Evolutionary conservation across 92 coral and sea anemone genomes (phyloP), one percentile per base, ranked within the genome.

Genomic region (Paramuricea clavata): DNA sequence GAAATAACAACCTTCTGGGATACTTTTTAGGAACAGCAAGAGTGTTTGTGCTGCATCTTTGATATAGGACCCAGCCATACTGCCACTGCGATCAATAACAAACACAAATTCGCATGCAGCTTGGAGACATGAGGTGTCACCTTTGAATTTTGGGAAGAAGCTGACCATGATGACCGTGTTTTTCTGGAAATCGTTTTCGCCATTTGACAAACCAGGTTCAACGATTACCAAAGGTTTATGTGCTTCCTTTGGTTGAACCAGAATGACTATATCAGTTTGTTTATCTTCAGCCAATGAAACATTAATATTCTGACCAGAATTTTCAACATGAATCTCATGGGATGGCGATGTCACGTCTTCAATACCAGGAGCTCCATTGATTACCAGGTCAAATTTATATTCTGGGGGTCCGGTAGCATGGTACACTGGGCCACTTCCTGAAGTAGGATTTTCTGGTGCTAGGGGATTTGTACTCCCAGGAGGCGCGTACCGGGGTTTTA

Each of bases 61-160:
- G 54, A 85, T 93, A 22, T 87, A 72, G 33, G 81, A 61, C 0
- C 94, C 97, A 17, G 57, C 8, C 97, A 95, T 95, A 68, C 98
- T 95, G 31, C 95, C 98, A 83, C 98, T 95, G 27, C 95, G 95
- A 83, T 95, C 98, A 64, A 95, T 92, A 25, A 95, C 92, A 60
- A 95, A 95, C 47, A 95, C 90, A 74, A 95, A 95, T 59, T 95
- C 98, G 32, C 98, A 95, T 30, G 85, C 70, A 10, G 88, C 92
- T 41, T 92, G 87, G 16, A 49, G 56, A 35, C 87, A 93, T 35
- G 87, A 82, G 43, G 72, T 83, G 78, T 92, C 86, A 23, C 84
- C 84, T 36, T 60, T 59, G 73, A 95, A 95, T 31, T 91, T 92
- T 0, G 98, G 98, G 33, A 89, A 91, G 67, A 93, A 91, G 76